These are phyloP conservation scores for Coptodon bakossiorum DNA, from an alignment of 2,113 vertebrate species.

Conservation along the genomic window DNA sequence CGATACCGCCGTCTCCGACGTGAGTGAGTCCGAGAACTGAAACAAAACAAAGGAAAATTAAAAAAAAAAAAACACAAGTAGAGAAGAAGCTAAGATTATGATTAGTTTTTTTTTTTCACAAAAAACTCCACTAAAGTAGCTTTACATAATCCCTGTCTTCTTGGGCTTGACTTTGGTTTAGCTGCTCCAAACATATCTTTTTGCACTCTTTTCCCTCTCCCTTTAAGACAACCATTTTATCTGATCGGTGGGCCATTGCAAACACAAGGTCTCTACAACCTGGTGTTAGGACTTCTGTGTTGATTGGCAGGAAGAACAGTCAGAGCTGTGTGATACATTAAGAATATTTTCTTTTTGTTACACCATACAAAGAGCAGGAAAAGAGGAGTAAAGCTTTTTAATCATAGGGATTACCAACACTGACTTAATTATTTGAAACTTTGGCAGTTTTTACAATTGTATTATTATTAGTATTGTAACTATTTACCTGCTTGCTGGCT, in stretches of 20 bases:
- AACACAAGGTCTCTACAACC: neutral
- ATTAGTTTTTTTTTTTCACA: rapidly evolving
- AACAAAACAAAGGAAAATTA: neutral
- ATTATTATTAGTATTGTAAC: neutral
- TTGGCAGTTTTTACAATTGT: neutral
- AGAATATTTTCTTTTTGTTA: neutral
- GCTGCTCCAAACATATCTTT: neutral
- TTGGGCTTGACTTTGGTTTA: neutral
- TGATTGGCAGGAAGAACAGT: neutral
- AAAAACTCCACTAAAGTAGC: neutral
- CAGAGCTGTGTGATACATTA: neutral
- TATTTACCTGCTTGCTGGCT: neutral
- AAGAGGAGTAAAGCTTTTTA: rapidly evolving
- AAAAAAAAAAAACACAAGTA: rapidly evolving
- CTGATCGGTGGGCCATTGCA: neutral
- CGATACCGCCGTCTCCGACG: slow-evolving; percentile 72
- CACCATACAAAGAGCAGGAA: rapidly evolving
- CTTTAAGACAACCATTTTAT: neutral
- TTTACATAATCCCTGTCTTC: neutral
- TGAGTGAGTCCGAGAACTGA: slow-evolving; percentile 81
- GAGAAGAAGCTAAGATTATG: neutral
- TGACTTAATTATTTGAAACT: neutral
- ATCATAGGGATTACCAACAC: neutral
- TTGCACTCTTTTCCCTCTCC: neutral
- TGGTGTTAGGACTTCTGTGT: neutral